Evolutionary conservation across 2,113 vertebrate species (phyloP).

Genomic region (rabbit (Oryctolagus cuniculus)): mOryCun1.1 NC_091438.1:116803001-116803500

Average conservation of each 20-base stretch:
- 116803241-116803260: neutral
- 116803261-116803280: neutral
- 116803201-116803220: neutral
- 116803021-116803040: neutral
- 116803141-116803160: neutral
- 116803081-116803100: neutral
- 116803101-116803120: neutral
- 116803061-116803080: neutral
- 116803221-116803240: neutral
- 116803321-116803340: accelerated
- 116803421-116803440: slow-evolving; percentile 46
- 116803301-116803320: neutral
- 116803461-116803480: slow-evolving; percentile 67
- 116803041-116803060: neutral
- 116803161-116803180: neutral
- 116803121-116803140: neutral
- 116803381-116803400: slow-evolving; percentile 10
- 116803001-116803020: no score
- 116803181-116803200: neutral
- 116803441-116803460: slow-evolving; percentile 55
- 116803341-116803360: neutral
- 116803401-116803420: slow-evolving; percentile 40
- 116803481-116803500: slow-evolving; percentile 49
- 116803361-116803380: neutral
- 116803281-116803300: neutral